phyloP scores from a whole-genome alignment of 2,113 vertebrate species.

The Elaphurus davidianus region DNA sequence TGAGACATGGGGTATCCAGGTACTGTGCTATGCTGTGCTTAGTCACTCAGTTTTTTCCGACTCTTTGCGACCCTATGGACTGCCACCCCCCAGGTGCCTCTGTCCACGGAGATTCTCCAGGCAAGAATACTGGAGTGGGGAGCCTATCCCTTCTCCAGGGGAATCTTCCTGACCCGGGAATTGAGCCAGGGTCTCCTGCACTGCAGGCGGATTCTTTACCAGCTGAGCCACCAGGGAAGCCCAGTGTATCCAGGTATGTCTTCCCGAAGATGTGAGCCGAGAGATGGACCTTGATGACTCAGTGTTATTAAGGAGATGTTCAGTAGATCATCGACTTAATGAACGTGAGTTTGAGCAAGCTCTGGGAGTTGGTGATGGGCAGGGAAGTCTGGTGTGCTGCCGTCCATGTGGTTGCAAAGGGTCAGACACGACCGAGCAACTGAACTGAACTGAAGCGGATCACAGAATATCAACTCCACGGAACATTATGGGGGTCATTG shows the following conservation, averaged over 20 bases:
- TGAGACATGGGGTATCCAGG: neutral
- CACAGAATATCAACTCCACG: neutral
- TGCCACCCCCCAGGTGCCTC: neutral
- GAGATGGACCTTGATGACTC: neutral
- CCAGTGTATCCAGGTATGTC: accelerated
- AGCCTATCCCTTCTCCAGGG: neutral
- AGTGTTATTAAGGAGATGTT: neutral
- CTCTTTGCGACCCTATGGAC: neutral
- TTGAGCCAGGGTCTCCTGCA: neutral
- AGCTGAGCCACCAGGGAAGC: neutral
- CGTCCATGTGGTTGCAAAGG: neutral
- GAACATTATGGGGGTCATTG: neutral
- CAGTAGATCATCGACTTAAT: neutral
- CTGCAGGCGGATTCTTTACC: neutral
- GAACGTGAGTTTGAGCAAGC: neutral
- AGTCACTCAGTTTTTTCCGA: neutral
- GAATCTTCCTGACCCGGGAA: neutral
- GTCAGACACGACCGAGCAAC: neutral
- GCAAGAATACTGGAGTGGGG: neutral
- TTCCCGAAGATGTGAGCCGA: neutral
- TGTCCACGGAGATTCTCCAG: neutral
- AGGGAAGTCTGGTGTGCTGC: neutral
- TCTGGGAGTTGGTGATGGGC: neutral
- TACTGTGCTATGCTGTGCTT: neutral
- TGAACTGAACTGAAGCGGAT: neutral